Conservation (phyloP, 2,797 vertebrate species). For the Pelochelys cantorii region DNA sequence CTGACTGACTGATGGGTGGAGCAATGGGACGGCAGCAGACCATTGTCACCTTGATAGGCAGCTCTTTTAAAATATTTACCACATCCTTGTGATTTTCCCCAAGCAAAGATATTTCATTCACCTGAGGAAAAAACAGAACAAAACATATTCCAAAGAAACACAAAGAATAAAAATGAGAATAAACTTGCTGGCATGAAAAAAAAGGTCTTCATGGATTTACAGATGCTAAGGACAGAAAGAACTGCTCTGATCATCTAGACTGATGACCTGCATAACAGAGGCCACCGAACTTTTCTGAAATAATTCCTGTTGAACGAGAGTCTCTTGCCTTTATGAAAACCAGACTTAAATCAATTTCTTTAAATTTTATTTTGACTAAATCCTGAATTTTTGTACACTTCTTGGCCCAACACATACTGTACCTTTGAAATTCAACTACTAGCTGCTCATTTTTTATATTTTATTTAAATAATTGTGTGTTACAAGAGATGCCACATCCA, state of each 20-base stretch:
- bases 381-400: neutral
- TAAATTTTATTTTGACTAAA: neutral
- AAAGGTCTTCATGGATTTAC: too few relatives aligned
- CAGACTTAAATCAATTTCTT: neutral
- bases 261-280: neutral
- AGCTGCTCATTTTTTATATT: neutral
- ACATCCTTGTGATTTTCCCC: conserved; percentile 96
- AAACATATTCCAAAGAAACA: neutral
- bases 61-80: conserved; percentile 93
- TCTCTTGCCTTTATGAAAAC: neutral
- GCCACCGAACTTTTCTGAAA: neutral
- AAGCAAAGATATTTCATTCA: conserved; percentile 94
- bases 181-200: neutral
- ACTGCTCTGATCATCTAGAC: neutral
- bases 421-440: neutral
- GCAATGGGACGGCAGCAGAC: conserved; percentile 91
- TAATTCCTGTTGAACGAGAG: neutral
- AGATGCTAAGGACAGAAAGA: neutral
- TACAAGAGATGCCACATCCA: neutral
- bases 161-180: neutral
- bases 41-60: conserved; percentile 91
- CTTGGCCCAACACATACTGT: neutral
- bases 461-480: neutral
- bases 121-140: conserved; percentile 80
- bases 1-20: conserved; percentile 72